These are phyloP conservation scores for Syrphus vitripennis DNA, from an alignment of 2,888 invertebrate species.

Conservation along the genomic window DNA sequence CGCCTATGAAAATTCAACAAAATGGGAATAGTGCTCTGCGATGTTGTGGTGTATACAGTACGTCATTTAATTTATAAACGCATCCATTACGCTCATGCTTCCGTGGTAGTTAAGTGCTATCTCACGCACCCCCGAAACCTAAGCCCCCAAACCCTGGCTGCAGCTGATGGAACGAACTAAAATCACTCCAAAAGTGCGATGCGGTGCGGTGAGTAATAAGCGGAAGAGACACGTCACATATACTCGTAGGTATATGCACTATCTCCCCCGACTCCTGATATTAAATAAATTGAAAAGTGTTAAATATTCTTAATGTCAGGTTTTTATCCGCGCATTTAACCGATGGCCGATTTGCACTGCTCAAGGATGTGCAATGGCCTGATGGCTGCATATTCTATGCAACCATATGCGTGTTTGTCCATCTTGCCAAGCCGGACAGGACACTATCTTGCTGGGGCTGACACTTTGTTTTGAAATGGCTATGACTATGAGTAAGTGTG, in stretches of 20 bases:
- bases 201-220: not conserved
- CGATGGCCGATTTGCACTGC: conserved; percentile 36
- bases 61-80: conserved; percentile 62
- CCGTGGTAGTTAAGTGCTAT: conserved; percentile 67
- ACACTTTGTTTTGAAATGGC: conserved; percentile 60
- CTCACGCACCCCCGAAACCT: conserved; percentile 65
- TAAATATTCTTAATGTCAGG: conserved; percentile 62
- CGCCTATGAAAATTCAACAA: conserved; percentile 12
- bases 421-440: conserved; percentile 52
- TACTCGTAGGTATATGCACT: not conserved
- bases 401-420: conserved; percentile 63
- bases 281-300: conserved; percentile 69
- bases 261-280: conserved; percentile 55
- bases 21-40: conserved; percentile 14
- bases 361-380: conserved; percentile 24
- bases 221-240: not conserved
- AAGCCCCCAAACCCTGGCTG: not conserved
- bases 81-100: conserved; percentile 63
- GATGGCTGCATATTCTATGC: not conserved
- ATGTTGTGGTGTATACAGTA: conserved; percentile 13
- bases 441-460: conserved; percentile 57
- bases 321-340: conserved; percentile 63
- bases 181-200: not conserved
- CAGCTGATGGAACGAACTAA: not conserved
- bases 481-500: conserved; percentile 18